Evolutionary conservation across 2,113 vertebrate species (phyloP).

Genomic region (Lota lota): DNA sequence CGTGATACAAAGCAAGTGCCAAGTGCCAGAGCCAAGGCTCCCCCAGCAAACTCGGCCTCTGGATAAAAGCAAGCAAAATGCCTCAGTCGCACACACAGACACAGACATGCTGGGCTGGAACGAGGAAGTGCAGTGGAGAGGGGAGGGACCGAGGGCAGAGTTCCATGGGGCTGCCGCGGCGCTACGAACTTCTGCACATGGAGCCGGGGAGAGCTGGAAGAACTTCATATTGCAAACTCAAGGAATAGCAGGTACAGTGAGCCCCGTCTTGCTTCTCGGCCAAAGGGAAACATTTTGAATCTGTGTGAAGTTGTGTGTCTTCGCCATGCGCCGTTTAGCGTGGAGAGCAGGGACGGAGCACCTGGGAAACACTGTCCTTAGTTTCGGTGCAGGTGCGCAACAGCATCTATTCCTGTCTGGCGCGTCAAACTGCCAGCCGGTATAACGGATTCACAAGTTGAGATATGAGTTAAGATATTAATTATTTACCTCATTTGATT

Average conservation of each 20-base stretch:
- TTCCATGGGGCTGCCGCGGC: constrained; percentile 80
- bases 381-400: constrained; percentile 72
- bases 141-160: constrained; percentile 82
- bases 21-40: constrained; percentile 58
- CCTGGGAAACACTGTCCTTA: constrained; percentile 60
- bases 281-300: background rate
- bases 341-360: constrained; percentile 20
- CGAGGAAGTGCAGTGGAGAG: constrained; percentile 87
- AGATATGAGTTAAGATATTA: background rate
- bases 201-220: constrained; percentile 81
- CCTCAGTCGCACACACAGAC: constrained; percentile 66
- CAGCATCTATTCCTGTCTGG: constrained; percentile 56
- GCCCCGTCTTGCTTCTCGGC: constrained; percentile 25
- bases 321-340: background rate
- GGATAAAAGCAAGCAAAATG: constrained; percentile 83
- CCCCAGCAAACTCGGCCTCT: constrained; percentile 66
- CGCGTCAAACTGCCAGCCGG: constrained; percentile 11
- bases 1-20: constrained; percentile 76
- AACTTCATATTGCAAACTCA: constrained; percentile 82
- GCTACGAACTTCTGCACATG: constrained; percentile 82
- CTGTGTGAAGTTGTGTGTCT: background rate
- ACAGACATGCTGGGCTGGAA: constrained; percentile 85
- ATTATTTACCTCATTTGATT: no score
- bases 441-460: background rate
- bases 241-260: constrained; percentile 85